phyloP scores from a whole-genome alignment of 2,888 invertebrate species.

The Ditula angustiorana region DNA sequence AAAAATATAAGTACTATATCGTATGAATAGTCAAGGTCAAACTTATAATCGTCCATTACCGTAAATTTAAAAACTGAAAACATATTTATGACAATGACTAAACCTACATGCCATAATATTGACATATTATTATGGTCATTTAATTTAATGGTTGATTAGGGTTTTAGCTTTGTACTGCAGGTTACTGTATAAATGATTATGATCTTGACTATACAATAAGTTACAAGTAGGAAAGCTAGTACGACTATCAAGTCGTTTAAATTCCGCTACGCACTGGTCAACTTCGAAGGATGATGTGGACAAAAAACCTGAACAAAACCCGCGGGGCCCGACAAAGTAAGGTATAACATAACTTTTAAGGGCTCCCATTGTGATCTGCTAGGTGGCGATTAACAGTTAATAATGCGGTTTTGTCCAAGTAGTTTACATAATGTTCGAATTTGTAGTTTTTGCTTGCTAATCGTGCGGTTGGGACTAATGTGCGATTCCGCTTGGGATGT shows the following conservation, averaged over 20 bases:
- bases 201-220: too few relatives aligned
- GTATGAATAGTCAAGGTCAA: too few relatives aligned
- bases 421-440: conserved; percentile 41
- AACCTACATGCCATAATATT: too few relatives aligned
- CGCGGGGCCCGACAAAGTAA: conserved; percentile 38
- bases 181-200: too few relatives aligned
- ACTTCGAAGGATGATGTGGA: conserved; percentile 60
- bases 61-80: too few relatives aligned
- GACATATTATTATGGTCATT: too few relatives aligned
- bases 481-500: background rate
- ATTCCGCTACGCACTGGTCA: conserved; percentile 57
- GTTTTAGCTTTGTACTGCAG: too few relatives aligned
- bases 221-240: background rate
- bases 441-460: conserved; percentile 33
- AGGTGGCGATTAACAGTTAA: conserved; percentile 67
- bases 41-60: too few relatives aligned
- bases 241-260: conserved; percentile 44
- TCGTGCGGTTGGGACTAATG: conserved; percentile 17
- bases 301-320: conserved; percentile 65
- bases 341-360: conserved; percentile 41
- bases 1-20: too few relatives aligned
- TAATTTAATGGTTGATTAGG: too few relatives aligned
- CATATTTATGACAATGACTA: too few relatives aligned
- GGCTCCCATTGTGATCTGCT: conserved; percentile 55
- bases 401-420: conserved; percentile 59